These are phyloP conservation scores for Eriocheir sinensis DNA, from an alignment of 1,140 invertebrate genomes.

Conservation along the genomic window DNA sequence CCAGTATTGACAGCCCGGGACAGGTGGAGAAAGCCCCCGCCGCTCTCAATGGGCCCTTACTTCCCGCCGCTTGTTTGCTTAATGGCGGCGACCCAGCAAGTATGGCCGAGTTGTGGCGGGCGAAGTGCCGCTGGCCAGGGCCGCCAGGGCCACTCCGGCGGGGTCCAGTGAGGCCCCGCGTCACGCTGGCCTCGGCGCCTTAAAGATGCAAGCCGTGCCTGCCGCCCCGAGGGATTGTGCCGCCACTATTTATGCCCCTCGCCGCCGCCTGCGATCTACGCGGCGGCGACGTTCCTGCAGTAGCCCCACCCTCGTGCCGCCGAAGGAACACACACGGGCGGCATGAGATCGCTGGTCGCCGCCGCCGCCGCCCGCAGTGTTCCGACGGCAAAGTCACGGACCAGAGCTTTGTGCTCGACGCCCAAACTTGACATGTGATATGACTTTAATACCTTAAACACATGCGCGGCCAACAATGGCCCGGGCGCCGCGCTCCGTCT, in stretches of 20 bases:
- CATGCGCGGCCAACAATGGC: conserved; percentile 61
- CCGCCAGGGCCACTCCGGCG: background rate
- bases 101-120: background rate
- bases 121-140: background rate
- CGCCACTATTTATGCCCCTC: background rate
- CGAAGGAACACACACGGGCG: background rate
- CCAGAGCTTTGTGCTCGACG: conserved; percentile 57
- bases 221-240: background rate
- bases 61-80: conserved; percentile 49
- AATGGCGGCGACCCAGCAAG: background rate
- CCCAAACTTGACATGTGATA: conserved; percentile 73
- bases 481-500: background rate
- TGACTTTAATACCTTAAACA: conserved; percentile 76
- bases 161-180: background rate
- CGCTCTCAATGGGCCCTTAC: conserved; percentile 31
- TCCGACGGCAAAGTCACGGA: conserved; percentile 51
- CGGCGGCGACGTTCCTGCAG: background rate
- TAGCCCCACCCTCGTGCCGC: too few species aligned
- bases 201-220: conserved; percentile 11
- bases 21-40: conserved; percentile 64
- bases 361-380: background rate
- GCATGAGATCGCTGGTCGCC: background rate
- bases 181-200: conserved; percentile 33
- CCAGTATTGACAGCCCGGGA: conserved; percentile 66
- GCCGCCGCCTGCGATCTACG: background rate